Base-by-base conservation (phyloP, 2,888 invertebrate species). In the Stenolophus ochropezus region DNA sequence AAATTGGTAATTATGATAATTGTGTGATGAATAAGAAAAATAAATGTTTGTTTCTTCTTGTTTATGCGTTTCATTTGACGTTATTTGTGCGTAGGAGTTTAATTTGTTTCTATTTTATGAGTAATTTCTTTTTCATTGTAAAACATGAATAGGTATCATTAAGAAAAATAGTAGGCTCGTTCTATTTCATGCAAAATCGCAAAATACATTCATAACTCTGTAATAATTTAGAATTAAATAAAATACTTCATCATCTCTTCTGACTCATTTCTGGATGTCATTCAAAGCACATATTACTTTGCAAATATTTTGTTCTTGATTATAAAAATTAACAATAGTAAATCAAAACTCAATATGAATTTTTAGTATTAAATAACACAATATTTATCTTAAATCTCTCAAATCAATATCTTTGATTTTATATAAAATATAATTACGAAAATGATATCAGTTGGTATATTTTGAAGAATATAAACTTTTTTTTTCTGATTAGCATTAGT, bases 1-100 rank as follows among this genome's bases (percentile, higher is more conserved):
- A 69, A 69, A 69, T 69, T 16, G 65, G 8, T 33, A 69, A 69
- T 69, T 69, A 69, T 69, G 18, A 33, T 69, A 69, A 69, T 69
- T 69, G 33, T 69, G 4, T 21, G 27, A 69, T 69, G 65, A 69
- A 69, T 33, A 69, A 33, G 65, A 20, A 23, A 61, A 69, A 69
- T 69, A 69, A 65, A 69, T 69, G 18, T 69, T 69, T 69, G 6
- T 69, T 18, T 69, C 16, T 18, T 18, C 6, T 27, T 33, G 18
- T 33, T 61, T 61, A 14, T 25, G 2, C 14, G 14, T 61, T 65
- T 69, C 27, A 69, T 69, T 69, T 69, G 14, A 65, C 20, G 65
- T 65, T 69, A 27, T 14, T 61, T 61, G 61, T 33, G 33, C 18
- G 33, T 69, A 33, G 65, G 33, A 16, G 33, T 69, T 27, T 69